Percentiles rank a stretch among this genome's conserved stretches.
Evolutionary conservation across 2,113 vertebrate species (phyloP).

Genomic region (Junco hyemalis): DNA sequence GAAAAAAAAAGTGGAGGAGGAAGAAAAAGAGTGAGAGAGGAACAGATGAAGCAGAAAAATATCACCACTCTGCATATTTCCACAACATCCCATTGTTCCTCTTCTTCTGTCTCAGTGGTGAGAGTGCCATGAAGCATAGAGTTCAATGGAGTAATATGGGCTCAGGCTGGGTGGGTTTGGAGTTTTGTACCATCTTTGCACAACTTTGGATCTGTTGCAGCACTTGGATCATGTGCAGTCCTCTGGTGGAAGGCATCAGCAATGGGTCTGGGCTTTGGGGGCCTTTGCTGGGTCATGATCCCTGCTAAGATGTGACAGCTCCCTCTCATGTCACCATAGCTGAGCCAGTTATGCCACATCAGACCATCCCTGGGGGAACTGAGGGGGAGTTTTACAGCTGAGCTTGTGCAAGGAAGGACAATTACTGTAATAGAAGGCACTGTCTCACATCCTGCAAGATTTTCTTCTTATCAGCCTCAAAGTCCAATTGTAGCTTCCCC

Average conservation of each 20-base stretch:
- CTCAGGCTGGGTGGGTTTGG: neutral
- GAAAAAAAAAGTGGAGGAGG: neutral
- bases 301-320: neutral
- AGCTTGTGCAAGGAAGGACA: neutral
- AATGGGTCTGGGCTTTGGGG: neutral
- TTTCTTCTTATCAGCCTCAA: neutral
- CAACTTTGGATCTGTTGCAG: accelerated
- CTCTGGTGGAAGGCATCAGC: neutral
- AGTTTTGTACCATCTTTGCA: neutral
- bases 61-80: neutral
- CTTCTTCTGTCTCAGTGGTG: neutral
- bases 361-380: neutral
- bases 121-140: accelerated
- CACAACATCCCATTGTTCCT: accelerated
- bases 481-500: neutral
- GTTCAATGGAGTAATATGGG: neutral
- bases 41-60: neutral
- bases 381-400: neutral
- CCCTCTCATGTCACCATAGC: neutral
- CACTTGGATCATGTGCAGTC: accelerated
- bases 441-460: neutral
- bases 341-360: neutral
- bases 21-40: neutral
- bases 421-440: neutral
- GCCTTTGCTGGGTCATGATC: too few species aligned